Conservation (phyloP, 2,888 invertebrate genomes). For the Chrysolina haemoptera region DNA sequence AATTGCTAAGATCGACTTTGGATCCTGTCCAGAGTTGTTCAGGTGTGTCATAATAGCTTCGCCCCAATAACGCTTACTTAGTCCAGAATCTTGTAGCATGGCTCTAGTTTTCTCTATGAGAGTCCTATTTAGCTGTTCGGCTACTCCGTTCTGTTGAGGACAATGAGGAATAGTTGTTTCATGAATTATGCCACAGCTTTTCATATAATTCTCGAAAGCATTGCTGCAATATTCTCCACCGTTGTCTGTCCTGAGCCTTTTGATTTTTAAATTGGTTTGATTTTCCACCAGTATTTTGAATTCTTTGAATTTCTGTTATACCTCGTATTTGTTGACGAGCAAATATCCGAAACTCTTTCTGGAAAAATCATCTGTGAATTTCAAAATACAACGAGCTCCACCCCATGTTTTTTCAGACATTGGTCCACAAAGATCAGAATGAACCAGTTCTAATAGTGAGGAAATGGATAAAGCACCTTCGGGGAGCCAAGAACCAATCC, state of each 20-base stretch:
- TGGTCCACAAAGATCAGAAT: slow-evolving; percentile 11
- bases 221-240: background rate
- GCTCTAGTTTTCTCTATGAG: slow-evolving; percentile 3
- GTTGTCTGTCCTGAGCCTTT: background rate
- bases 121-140: background rate
- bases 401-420: slow-evolving; percentile 23
- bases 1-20: background rate
- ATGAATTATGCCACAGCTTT: background rate
- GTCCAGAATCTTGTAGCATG: background rate
- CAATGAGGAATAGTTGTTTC: slow-evolving; percentile 13
- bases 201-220: no score
- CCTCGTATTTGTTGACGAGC: background rate
- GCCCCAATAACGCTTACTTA: slow-evolving; percentile 3
- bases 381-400: background rate
- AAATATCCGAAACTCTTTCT: slow-evolving; percentile 17
- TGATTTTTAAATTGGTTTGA: background rate
- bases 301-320: background rate
- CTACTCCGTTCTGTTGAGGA: background rate
- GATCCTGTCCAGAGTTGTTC: slow-evolving; percentile 1
- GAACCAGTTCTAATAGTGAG: slow-evolving; percentile 17
- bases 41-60: slow-evolving; percentile 7
- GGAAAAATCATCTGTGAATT: background rate
- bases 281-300: background rate
- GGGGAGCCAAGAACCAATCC: no score
- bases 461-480: no score